A percentile compares a stretch with the other conserved stretches of the same genome.
phyloP scores from a whole-genome alignment of 2,888 invertebrate genomes.

The Idaea dimidiata region DNA sequence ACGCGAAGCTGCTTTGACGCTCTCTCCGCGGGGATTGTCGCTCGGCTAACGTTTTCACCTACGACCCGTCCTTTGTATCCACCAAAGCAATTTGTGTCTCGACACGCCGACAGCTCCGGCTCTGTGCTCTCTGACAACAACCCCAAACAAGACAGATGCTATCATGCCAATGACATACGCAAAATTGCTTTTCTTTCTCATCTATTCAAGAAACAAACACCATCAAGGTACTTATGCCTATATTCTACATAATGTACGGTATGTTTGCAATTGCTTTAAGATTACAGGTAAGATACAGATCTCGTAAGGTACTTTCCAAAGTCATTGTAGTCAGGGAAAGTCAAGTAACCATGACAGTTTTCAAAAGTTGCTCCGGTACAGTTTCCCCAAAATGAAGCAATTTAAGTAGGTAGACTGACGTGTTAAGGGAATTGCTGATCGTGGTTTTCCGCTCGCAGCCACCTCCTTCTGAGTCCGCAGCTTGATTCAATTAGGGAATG shows the following conservation, averaged over 20 bases:
- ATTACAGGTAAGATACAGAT: neutral
- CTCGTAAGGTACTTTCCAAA: neutral
- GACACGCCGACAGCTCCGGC: slow-evolving; percentile 36
- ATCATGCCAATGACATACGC: slow-evolving; percentile 5
- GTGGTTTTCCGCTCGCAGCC: slow-evolving; percentile 29
- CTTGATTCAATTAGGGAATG: slow-evolving; percentile 69
- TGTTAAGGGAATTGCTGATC: slow-evolving; percentile 61
- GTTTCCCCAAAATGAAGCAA: slow-evolving; percentile 48
- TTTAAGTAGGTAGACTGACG: slow-evolving; percentile 53
- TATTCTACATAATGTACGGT: neutral
- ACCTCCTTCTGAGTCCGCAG: slow-evolving; percentile 30
- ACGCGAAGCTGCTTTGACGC: slow-evolving; percentile 61
- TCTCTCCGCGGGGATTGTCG: slow-evolving; percentile 78
- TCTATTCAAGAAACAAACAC: neutral
- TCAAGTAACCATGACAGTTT: slow-evolving; percentile 14
- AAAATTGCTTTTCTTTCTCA: slow-evolving; percentile 15
- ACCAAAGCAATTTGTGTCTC: slow-evolving; percentile 45
- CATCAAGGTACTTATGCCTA: neutral
- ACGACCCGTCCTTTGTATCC: slow-evolving; percentile 56
- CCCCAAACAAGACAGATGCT: slow-evolving; percentile 18
- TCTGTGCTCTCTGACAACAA: slow-evolving; percentile 9
- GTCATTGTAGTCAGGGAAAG: slow-evolving; percentile 4
- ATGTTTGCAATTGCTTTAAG: neutral
- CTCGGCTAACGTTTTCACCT: slow-evolving; percentile 74
- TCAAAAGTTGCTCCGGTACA: slow-evolving; percentile 21